Percentiles rank a stretch among this genome's conserved stretches.
These are phyloP conservation scores for Mormyrus hasselquistii DNA, from an alignment of 2,797 vertebrate genomes.

Conservation along the genomic window DNA sequence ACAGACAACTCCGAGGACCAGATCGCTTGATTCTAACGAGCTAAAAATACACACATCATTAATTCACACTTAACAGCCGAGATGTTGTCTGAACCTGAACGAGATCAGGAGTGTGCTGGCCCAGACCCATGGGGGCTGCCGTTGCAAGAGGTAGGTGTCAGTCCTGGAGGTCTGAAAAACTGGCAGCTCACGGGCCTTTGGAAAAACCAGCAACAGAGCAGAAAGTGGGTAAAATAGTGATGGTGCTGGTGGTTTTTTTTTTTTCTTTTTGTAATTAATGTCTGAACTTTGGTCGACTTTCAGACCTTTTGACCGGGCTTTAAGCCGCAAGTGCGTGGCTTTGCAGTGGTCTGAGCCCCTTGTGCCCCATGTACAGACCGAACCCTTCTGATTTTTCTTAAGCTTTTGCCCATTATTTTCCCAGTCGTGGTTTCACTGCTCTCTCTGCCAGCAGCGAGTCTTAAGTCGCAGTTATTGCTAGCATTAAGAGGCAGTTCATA, in stretches of 20 bases:
- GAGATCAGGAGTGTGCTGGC: background rate
- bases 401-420: background rate
- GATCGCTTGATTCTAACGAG: background rate
- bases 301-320: background rate
- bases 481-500: background rate
- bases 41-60: background rate
- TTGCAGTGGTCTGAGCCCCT: background rate
- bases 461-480: background rate
- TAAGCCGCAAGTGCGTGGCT: background rate
- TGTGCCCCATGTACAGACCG: background rate
- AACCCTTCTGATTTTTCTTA: background rate
- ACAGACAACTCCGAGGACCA: background rate
- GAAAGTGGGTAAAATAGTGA: background rate
- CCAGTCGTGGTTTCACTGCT: background rate
- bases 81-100: conserved; percentile 3
- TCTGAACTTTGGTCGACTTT: background rate
- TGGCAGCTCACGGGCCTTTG: background rate
- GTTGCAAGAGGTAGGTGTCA: background rate
- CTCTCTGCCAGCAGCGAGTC: background rate
- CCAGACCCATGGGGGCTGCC: background rate
- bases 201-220: background rate
- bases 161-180: background rate
- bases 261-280: background rate
- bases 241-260: background rate
- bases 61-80: background rate